phyloP scores from a whole-genome alignment of 2,797 vertebrate genomes.

The Siniperca obscura region DNA sequence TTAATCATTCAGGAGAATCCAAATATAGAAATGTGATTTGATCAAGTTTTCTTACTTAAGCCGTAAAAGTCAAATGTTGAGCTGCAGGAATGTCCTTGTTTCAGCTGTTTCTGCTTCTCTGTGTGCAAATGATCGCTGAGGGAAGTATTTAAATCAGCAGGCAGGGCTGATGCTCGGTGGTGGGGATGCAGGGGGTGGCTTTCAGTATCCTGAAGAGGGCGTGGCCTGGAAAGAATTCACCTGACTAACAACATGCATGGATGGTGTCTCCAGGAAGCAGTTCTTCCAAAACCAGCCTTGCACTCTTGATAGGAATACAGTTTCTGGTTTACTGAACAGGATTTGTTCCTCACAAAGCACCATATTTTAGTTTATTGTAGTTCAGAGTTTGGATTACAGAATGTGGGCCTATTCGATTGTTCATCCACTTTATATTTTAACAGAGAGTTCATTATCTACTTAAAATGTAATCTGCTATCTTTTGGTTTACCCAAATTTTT shows the following conservation, averaged over 20 bases:
- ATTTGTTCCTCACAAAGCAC: background rate
- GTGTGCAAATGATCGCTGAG: background rate
- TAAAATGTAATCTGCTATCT: background rate
- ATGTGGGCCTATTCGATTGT: background rate
- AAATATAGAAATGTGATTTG: background rate
- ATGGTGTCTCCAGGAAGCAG: background rate
- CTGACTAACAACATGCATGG: constrained; percentile 2
- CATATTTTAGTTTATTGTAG: background rate
- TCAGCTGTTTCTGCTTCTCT: background rate
- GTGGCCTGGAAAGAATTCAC: constrained; percentile 15
- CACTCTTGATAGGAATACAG: too few relatives aligned
- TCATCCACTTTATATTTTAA: background rate
- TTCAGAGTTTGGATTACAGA: background rate
- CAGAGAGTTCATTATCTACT: background rate
- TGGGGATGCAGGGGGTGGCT: background rate
- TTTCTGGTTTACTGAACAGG: too few relatives aligned
- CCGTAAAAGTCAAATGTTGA: background rate
- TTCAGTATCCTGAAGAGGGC: constrained; percentile 16
- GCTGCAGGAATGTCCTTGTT: background rate
- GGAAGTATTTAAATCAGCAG: constrained; percentile 13
- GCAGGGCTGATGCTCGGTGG: background rate
- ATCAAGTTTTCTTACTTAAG: constrained; percentile 24
- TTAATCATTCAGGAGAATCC: background rate
- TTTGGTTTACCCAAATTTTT: background rate
- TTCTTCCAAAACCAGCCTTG: background rate